phyloP scores from a whole-genome alignment of 2,797 vertebrate species.

The Cheirogaleus major region DNA sequence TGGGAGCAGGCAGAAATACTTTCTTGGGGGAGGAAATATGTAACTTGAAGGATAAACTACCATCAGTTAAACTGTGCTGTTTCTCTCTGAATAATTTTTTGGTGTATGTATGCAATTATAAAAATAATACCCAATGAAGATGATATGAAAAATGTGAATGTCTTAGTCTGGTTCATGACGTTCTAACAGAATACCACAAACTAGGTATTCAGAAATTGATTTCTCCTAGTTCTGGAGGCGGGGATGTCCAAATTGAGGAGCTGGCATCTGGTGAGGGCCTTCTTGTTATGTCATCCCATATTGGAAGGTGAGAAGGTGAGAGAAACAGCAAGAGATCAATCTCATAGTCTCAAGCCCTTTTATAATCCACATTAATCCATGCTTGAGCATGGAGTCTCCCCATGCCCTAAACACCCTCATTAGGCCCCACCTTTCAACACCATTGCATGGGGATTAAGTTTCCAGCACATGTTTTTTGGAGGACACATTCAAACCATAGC shows the following conservation, averaged over 20 bases:
- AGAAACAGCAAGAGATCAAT: not conserved
- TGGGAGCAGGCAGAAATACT: not conserved
- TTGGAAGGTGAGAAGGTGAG: not conserved
- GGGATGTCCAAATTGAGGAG: not conserved
- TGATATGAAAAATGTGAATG: not conserved
- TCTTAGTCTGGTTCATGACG: not conserved
- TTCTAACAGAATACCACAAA: not conserved
- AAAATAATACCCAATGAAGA: constrained; percentile 4
- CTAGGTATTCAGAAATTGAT: not conserved
- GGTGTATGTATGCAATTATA: not conserved
- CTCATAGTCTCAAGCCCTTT: not conserved
- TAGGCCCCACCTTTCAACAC: not conserved
- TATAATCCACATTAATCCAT: not conserved
- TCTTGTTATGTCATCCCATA: not conserved
- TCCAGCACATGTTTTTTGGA: not conserved
- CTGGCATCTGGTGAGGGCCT: not conserved
- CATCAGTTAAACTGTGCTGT: not conserved
- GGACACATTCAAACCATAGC: not conserved
- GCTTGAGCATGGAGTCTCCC: not conserved
- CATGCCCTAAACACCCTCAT: not conserved
- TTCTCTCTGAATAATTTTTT: not conserved
- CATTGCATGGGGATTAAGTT: not conserved
- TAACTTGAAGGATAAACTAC: not conserved
- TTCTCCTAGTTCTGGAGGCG: not conserved
- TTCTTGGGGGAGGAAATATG: not conserved